phyloP scores from a whole-genome alignment of 2,888 invertebrate genomes.

The Hypselothyrea guttata region DNA sequence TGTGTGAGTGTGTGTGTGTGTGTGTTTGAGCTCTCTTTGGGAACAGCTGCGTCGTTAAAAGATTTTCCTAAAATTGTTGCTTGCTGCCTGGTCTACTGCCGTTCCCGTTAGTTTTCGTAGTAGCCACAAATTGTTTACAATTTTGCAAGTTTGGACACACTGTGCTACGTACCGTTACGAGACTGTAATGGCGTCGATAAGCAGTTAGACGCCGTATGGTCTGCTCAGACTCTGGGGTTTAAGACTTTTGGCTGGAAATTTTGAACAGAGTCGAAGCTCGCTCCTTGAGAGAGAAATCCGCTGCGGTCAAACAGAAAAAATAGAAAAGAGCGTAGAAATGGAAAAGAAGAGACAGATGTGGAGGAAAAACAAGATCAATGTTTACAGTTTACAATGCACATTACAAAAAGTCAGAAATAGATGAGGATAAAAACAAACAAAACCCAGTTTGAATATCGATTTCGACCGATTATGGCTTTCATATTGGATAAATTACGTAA shows the following conservation, averaged over 20 bases:
- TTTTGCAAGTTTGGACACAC: constrained; percentile 31
- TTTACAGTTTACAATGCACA: too few relatives aligned
- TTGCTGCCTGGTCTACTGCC: constrained; percentile 12
- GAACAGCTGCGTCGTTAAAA: constrained; percentile 71
- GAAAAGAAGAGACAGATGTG: too few relatives aligned
- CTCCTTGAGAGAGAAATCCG: too few relatives aligned
- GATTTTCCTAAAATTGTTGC: constrained; percentile 69
- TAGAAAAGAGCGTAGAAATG: too few relatives aligned
- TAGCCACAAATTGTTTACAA: constrained; percentile 33
- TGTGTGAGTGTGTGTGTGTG: constrained; percentile 4
- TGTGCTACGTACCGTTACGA: constrained; percentile 11
- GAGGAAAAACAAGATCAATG: too few relatives aligned
- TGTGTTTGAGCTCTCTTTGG: constrained; percentile 38
- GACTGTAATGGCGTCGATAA: constrained; percentile 39
- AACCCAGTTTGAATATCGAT: too few relatives aligned
- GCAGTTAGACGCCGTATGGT: constrained; percentile 42
- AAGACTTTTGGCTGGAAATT: constrained; percentile 21
- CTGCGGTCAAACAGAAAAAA: too few relatives aligned
- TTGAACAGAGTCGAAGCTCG: constrained; percentile 5
- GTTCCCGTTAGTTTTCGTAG: constrained; percentile 12
- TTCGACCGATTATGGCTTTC: too few relatives aligned
- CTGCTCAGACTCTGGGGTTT: not conserved
- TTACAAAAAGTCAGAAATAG: too few relatives aligned
- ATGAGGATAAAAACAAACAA: too few relatives aligned
- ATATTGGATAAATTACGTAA: too few relatives aligned